Base-by-base conservation (phyloP, 2,888 invertebrate species). In the Chymomyza amoena region DNA sequence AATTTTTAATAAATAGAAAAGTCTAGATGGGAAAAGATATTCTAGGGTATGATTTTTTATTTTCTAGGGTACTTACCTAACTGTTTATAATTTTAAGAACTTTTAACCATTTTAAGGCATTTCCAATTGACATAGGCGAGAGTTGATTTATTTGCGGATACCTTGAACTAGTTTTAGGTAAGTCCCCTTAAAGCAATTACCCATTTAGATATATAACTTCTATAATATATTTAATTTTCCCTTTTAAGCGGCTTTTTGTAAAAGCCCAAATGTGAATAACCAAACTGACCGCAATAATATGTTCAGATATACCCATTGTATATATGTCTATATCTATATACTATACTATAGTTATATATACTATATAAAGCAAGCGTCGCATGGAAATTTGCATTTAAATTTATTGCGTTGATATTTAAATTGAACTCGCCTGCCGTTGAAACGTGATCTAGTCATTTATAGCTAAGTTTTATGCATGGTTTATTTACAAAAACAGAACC, bases 391-490 rank as follows among this genome's bases (percentile, higher is more conserved):
- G 75, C 74, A 64, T 75, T 75, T 71, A 15, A 72, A 56, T 70
- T 70, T 64, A 75, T 71, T 79, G 74, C 69, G 63, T 66, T 66
- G 66, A 64, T 64, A 69, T 72, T 74, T 56, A 77, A 72, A 72
- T 76, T 45, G 39, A 72, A 69, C 39, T 73, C 66, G 66, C 62
- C 68, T 68, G 72, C 68, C 63, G 73, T 65, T 57, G 59, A 73
- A 79, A 77, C 77, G 78, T 79, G 78, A 79, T 68, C 77, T 56
- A 66, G 50, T 54, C 70, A 66, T 56, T 67, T 51, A 54, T 54
- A 64, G 16, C 25, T 45, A 32, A 54, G 32, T 32, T 59, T 59
- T 59, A 32, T 59, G 32, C 28, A 25, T 59, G 18, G 25, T 28
- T n/a, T 25, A 59, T 59, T 59, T 56, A 56, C 54, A 32, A 15